Conservation (phyloP, 2,888 invertebrate species). For the Drosophila acutilabella region DNA sequence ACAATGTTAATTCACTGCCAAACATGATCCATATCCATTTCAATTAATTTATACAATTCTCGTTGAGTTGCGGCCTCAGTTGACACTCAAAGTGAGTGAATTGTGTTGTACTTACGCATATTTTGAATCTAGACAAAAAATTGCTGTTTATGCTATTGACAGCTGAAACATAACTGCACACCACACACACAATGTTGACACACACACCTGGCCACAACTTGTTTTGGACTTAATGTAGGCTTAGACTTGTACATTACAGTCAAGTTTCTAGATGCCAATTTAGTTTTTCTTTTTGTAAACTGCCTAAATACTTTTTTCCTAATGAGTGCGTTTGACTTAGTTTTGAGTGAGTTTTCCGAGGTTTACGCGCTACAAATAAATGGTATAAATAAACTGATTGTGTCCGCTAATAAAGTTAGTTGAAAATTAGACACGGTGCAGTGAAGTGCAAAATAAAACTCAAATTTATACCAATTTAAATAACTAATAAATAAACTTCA, state of each 20-base stretch:
- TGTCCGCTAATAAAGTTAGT: constrained; percentile 62
- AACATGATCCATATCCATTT: constrained; percentile 24
- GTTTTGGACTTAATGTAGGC: constrained; percentile 73
- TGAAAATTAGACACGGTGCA: constrained; percentile 46
- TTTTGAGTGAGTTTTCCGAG: constrained; percentile 64
- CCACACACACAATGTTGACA: constrained; percentile 5
- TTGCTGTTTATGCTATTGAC: constrained; percentile 32
- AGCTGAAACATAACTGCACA: constrained; percentile 10
- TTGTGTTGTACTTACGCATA: constrained; percentile 33
- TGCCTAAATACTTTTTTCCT: constrained; percentile 67
- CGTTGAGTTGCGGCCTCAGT: constrained; percentile 25
- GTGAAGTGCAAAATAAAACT: constrained; percentile 17
- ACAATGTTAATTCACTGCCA: constrained; percentile 3
- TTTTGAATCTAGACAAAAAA: constrained; percentile 15
- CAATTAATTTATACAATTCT: constrained; percentile 34
- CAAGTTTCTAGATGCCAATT: constrained; percentile 24
- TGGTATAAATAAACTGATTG: constrained; percentile 74
- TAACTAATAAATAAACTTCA: constrained; percentile 2
- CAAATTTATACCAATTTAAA: background rate
- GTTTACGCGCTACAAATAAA: constrained; percentile 25
- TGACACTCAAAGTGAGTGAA: constrained; percentile 50
- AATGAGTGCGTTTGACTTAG: constrained; percentile 72
- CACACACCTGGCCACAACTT: constrained; percentile 43
- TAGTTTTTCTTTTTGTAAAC: constrained; percentile 4
- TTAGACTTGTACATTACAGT: constrained; percentile 23